These are phyloP conservation scores for Dasyurus viverrinus DNA, from an alignment of 2,113 vertebrate species.

Conservation along the genomic window DNA sequence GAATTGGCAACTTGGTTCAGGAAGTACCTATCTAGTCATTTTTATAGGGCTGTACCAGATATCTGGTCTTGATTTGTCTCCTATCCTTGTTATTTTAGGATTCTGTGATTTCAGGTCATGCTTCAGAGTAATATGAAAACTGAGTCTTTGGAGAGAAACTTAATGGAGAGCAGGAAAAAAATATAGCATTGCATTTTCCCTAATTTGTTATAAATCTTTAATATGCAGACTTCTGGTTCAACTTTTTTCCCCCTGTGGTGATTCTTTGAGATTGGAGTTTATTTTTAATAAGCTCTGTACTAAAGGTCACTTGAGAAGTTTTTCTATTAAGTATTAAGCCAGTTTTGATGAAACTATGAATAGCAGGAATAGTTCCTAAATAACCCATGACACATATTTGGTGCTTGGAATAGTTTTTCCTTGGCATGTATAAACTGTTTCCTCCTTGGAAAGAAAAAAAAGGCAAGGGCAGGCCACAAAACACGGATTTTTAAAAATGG, in stretches of 20 bases:
- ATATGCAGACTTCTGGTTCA: slow-evolving; percentile 6
- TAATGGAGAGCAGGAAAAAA: slow-evolving; percentile 35
- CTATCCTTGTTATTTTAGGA: slow-evolving; percentile 5
- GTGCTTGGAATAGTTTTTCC: neutral
- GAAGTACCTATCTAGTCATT: slow-evolving; percentile 18
- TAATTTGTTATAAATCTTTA: slow-evolving; percentile 37
- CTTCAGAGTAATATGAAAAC: neutral
- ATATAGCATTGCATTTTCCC: slow-evolving; percentile 23
- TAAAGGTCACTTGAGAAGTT: neutral
- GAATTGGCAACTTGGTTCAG: neutral
- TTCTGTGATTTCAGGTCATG: slow-evolving; percentile 14
- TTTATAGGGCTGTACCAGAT: neutral
- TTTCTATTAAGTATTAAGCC: neutral
- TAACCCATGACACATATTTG: neutral
- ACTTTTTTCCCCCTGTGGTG: neutral
- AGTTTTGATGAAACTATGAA: slow-evolving; percentile 2
- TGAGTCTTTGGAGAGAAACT: neutral
- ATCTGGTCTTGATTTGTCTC: neutral
- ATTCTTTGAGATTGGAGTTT: slow-evolving; percentile 10
- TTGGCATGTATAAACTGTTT: neutral
- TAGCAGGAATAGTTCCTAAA: neutral
- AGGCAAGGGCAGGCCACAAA: slow-evolving; percentile 8
- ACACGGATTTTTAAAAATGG: slow-evolving; percentile 26
- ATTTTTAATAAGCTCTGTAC: slow-evolving; percentile 24
- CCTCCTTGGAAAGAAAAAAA: slow-evolving; percentile 3